A percentile compares a stretch with the other conserved stretches of the same genome.
Conservation (phyloP, 1,140 invertebrate species). For the Brachionus koreanus region DNA sequence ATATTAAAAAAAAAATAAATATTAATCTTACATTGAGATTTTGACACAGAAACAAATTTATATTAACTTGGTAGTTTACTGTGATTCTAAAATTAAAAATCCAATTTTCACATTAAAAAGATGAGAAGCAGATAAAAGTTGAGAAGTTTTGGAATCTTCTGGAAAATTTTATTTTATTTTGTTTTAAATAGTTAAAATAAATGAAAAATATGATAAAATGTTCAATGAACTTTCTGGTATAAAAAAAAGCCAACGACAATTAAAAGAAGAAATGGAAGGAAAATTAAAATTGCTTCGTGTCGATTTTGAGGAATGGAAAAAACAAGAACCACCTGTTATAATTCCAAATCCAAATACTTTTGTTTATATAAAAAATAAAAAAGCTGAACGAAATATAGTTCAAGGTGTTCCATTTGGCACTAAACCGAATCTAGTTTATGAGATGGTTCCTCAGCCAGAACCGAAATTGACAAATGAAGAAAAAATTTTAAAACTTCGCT, state of each 20-base stretch:
- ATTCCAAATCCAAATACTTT: constrained; percentile 32
- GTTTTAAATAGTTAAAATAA: neutral
- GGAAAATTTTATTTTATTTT: neutral
- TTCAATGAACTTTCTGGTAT: constrained; percentile 8
- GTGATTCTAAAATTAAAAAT: too few relatives aligned
- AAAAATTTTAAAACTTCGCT: constrained; percentile 23
- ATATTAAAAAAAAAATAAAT: too few relatives aligned
- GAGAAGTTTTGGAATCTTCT: neutral
- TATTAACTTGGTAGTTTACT: too few relatives aligned
- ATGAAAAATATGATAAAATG: constrained; percentile 39
- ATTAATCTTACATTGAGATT: too few relatives aligned
- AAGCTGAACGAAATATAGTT: neutral
- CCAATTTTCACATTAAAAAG: too few relatives aligned
- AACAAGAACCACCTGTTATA: constrained; percentile 17
- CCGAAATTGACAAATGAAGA: neutral
- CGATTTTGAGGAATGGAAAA: constrained; percentile 42
- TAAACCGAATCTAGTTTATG: constrained; percentile 45
- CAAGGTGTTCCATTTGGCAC: neutral
- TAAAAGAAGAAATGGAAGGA: constrained; percentile 35
- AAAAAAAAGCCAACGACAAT: neutral
- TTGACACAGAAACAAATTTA: too few relatives aligned
- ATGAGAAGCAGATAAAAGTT: too few relatives aligned
- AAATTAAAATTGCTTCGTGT: constrained; percentile 9
- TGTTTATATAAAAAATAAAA: constrained; percentile 27
- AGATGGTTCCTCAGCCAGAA: neutral